These are phyloP conservation scores for Strongylocentrotus purpuratus DNA, from an alignment of 35 echinoderm and acorn worm genomes.

Conservation along the genomic window DNA sequence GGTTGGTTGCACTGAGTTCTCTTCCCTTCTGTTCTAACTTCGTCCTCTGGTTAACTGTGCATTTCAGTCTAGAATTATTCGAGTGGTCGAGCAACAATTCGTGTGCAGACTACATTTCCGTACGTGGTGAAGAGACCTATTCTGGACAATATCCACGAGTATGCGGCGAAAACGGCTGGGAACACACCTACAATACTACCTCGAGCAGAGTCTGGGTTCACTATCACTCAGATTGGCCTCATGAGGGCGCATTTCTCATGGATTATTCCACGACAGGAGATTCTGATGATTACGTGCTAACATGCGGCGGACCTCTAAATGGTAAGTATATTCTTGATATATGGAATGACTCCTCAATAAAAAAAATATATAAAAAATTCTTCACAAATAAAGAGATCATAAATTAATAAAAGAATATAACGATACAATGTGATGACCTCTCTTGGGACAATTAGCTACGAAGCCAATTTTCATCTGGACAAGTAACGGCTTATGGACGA, in stretches of 20 bases:
- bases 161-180: slow-evolving; percentile 49
- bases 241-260: slow-evolving; percentile 55
- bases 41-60: background rate
- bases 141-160: slow-evolving; percentile 37
- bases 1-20: too few species aligned
- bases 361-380: too few species aligned
- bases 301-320: slow-evolving; percentile 74
- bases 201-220: slow-evolving; percentile 63
- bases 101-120: slow-evolving; percentile 61
- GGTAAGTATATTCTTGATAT: slow-evolving; percentile 28
- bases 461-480: too few species aligned
- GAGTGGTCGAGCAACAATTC: slow-evolving; percentile 47
- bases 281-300: background rate
- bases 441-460: too few species aligned
- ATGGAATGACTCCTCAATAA: too few species aligned
- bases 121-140: slow-evolving; percentile 57
- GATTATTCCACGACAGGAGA: slow-evolving; percentile 58
- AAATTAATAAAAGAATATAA: too few species aligned
- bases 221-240: slow-evolving; percentile 65
- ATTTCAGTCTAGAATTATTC: slow-evolving; percentile 45
- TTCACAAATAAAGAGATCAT: too few species aligned
- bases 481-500: too few species aligned
- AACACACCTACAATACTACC: slow-evolving; percentile 51
- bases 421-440: too few species aligned
- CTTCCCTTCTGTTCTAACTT: too few species aligned